Conservation (phyloP, 2,113 vertebrate genomes). For the Motacilla tschutschensis region DNA sequence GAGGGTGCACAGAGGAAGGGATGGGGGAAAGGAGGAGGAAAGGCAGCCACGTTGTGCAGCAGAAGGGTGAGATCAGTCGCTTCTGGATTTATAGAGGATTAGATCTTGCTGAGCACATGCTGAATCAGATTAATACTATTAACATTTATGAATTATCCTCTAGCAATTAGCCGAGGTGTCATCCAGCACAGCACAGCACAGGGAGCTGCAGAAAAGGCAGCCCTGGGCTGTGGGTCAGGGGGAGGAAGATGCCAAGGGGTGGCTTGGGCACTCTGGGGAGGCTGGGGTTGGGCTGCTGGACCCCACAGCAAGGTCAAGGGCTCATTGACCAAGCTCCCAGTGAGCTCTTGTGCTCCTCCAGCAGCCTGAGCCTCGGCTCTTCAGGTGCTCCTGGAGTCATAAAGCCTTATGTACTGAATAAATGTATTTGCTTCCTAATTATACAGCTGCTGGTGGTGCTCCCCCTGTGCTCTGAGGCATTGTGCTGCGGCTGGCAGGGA, state of each 20-base stretch:
- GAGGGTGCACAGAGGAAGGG: not conserved
- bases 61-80: not conserved
- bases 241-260: not conserved
- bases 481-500: not conserved
- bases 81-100: conserved; percentile 13
- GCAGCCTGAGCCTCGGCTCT: not conserved
- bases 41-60: not conserved
- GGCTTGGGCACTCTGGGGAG: not conserved
- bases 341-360: not conserved
- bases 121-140: conserved; percentile 37
- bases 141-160: conserved; percentile 29
- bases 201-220: not conserved
- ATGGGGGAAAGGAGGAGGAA: not conserved
- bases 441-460: conserved; percentile 12
- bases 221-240: rapidly evolving
- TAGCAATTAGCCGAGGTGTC: not conserved
- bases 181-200: not conserved
- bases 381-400: conserved; percentile 26
- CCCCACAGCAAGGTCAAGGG: not conserved
- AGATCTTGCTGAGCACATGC: not conserved
- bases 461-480: not conserved
- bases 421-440: conserved; percentile 41
- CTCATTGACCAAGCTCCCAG: not conserved
- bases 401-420: conserved; percentile 40
- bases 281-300: rapidly evolving